Evolutionary conservation across 2,113 vertebrate species (phyloP).

Genomic region (Hyla sarda): DNA sequence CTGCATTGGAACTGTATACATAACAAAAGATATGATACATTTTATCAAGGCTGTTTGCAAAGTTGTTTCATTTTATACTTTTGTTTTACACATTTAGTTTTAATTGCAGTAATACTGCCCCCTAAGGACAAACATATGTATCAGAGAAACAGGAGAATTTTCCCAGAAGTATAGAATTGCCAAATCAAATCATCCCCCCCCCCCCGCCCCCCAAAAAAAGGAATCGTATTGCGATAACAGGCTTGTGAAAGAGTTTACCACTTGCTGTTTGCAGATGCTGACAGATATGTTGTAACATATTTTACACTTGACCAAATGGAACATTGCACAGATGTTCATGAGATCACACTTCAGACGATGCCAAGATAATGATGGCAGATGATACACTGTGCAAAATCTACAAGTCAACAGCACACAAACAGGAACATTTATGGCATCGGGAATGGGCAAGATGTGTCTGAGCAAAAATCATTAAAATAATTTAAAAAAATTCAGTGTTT

Average conservation of each 20-base stretch:
- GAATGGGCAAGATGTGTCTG: no score
- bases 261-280: slow-evolving; percentile 2
- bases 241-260: not conserved
- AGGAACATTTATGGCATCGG: not conserved
- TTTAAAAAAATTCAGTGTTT: no score
- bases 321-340: slow-evolving; percentile 19
- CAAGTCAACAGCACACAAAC: not conserved
- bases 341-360: not conserved
- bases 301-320: slow-evolving; percentile 20
- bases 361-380: not conserved
- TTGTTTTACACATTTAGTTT: not conserved
- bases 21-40: not conserved
- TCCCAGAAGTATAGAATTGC: not conserved
- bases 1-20: not conserved
- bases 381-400: not conserved
- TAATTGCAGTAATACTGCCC: not conserved
- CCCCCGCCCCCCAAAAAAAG: not conserved
- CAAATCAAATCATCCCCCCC: not conserved
- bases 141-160: not conserved
- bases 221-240: not conserved
- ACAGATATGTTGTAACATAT: slow-evolving; percentile 8
- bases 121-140: not conserved
- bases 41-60: no score
- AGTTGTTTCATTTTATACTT: no score
- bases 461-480: no score